These are phyloP conservation scores for Anser brachyrhynchus DNA, from an alignment of 2,113 vertebrate species.

Conservation along the genomic window DNA sequence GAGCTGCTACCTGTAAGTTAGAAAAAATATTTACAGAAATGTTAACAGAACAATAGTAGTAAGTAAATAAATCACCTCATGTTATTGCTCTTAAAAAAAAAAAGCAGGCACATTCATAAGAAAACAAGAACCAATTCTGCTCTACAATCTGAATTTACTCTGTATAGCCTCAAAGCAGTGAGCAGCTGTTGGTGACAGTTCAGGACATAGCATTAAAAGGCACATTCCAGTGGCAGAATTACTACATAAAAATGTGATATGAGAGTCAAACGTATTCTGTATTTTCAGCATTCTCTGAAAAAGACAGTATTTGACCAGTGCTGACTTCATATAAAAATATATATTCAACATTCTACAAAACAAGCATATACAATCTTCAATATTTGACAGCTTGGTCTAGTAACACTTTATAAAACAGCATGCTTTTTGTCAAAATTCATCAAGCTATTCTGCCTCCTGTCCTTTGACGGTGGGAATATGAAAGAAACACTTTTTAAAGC, in stretches of 20 bases:
- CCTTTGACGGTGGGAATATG: not conserved
- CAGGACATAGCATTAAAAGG: not conserved
- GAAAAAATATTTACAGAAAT: constrained; percentile 51
- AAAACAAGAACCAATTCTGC: not conserved
- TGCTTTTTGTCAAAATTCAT: not conserved
- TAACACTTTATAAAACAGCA: not conserved
- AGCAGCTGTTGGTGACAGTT: not conserved
- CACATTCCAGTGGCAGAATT: not conserved
- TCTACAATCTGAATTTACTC: not conserved
- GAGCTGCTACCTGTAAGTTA: constrained; percentile 87
- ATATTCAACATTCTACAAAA: not conserved
- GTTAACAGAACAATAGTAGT: not conserved
- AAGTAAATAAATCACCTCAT: not conserved
- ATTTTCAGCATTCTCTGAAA: not conserved
- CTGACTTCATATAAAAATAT: not conserved
- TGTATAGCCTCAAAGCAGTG: not conserved
- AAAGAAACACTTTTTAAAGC: not conserved
- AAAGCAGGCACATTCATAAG: not conserved
- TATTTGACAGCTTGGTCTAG: not conserved
- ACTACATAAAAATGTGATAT: not conserved
- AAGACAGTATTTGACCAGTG: not conserved
- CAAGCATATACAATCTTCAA: not conserved
- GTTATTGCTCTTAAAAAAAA: not conserved
- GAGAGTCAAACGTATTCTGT: not conserved
- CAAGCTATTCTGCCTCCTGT: not conserved